Evolutionary conservation across 2,797 vertebrate genomes (phyloP).

Genomic region (Ciconia nigra): DNA sequence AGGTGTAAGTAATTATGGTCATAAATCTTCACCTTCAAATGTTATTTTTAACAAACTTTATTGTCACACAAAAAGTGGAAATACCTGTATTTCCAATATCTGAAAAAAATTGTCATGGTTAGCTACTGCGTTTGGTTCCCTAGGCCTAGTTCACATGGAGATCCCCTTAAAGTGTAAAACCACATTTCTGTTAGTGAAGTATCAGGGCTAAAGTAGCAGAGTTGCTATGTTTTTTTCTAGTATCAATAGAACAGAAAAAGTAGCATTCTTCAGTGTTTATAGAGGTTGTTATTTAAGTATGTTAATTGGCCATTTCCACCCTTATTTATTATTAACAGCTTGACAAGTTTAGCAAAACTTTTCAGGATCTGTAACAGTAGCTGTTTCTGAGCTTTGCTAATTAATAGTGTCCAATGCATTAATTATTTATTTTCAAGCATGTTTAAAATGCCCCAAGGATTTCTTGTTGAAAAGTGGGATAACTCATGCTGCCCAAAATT

Average conservation of each 20-base stretch:
- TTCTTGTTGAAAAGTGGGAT: not conserved
- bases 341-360: conserved; percentile 53
- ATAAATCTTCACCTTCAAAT: not conserved
- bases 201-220: not conserved
- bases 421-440: conserved; percentile 52
- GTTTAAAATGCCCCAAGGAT: conserved; percentile 23
- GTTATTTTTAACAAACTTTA: not conserved
- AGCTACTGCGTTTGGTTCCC: not conserved
- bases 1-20: not conserved
- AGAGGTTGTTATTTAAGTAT: conserved; percentile 33
- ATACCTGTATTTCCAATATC: not conserved
- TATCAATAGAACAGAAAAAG: not conserved
- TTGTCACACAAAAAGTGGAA: not conserved
- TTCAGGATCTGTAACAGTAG: not conserved
- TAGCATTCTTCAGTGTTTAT: not conserved
- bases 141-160: not conserved
- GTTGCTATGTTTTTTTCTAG: not conserved
- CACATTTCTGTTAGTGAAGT: not conserved
- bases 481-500: conserved; percentile 33
- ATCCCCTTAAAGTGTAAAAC: not conserved
- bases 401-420: conserved; percentile 40
- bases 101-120: not conserved
- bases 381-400: conserved; percentile 45
- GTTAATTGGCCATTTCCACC: conserved; percentile 56
- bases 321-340: conserved; percentile 52